Conservation (phyloP, 2,888 invertebrate genomes). For the Onthophagus sagittarius region DNA sequence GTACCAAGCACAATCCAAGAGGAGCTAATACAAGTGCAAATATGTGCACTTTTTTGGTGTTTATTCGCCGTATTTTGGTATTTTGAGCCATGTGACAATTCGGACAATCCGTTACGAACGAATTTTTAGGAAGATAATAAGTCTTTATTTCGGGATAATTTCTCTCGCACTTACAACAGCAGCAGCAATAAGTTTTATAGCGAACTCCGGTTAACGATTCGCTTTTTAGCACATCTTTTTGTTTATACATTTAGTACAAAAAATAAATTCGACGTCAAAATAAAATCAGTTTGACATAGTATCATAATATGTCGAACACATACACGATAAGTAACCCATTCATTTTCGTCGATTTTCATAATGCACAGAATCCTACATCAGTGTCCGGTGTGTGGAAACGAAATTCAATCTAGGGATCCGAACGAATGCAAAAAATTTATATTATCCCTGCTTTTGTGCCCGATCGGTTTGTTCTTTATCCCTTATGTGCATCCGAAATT, state of each 20-base stretch:
- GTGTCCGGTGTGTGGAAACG: slow-evolving; percentile 20
- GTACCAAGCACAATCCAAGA: slow-evolving; percentile 26
- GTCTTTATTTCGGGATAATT: slow-evolving; percentile 17
- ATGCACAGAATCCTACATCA: slow-evolving; percentile 13
- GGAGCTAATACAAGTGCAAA: slow-evolving; percentile 21
- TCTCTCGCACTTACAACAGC: slow-evolving; percentile 17
- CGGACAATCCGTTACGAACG: slow-evolving; percentile 26
- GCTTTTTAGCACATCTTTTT: slow-evolving; percentile 9
- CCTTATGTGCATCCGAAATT: slow-evolving; percentile 30
- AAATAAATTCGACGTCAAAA: too few species aligned
- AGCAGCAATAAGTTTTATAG: slow-evolving; percentile 17
- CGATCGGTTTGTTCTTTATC: slow-evolving; percentile 29
- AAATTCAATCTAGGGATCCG: slow-evolving; percentile 20
- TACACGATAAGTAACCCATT: neutral
- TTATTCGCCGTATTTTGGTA: slow-evolving; percentile 25
- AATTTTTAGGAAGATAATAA: slow-evolving; percentile 11
- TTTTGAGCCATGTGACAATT: slow-evolving; percentile 28
- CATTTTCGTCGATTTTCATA: neutral
- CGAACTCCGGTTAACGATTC: slow-evolving; percentile 17
- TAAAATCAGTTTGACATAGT: neutral
- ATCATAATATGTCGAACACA: neutral
- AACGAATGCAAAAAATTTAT: slow-evolving; percentile 27
- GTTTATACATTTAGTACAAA: too few species aligned
- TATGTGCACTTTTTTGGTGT: slow-evolving; percentile 23
- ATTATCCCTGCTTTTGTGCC: slow-evolving; percentile 28